Conservation (phyloP, 2,113 vertebrate species). For the Scortum barcoo region DNA sequence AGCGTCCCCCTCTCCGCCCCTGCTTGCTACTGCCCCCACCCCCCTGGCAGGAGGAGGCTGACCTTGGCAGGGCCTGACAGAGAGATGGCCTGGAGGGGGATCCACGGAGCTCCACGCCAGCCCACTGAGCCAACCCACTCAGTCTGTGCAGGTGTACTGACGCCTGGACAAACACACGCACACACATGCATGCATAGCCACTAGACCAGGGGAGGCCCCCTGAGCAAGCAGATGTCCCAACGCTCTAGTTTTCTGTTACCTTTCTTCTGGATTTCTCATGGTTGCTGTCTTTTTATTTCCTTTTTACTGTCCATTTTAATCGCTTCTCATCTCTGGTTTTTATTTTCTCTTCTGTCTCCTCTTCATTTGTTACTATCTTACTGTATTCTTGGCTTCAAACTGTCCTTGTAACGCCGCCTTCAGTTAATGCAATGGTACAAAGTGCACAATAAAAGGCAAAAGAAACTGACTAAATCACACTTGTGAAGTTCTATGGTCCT, state of each 20-base stretch:
- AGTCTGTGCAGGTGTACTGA: constrained; percentile 74
- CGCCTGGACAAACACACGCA: constrained; percentile 76
- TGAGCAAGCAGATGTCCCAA: constrained; percentile 79
- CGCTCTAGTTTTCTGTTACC: constrained; percentile 53
- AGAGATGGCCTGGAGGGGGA: constrained; percentile 83
- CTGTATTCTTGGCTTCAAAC: neutral
- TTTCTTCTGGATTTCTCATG: constrained; percentile 49
- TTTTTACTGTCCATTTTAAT: neutral
- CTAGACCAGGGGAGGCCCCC: constrained; percentile 67
- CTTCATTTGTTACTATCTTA: neutral
- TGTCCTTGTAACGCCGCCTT: neutral
- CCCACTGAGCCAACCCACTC: constrained; percentile 76
- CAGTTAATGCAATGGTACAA: neutral
- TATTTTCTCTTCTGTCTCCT: neutral
- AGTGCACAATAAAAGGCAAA: neutral
- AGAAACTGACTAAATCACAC: neutral
- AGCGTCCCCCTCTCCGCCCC: constrained; percentile 52
- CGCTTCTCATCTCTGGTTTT: neutral
- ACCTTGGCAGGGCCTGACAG: constrained; percentile 84
- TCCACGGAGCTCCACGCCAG: constrained; percentile 76
- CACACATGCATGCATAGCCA: constrained; percentile 56
- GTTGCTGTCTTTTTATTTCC: constrained; percentile 4
- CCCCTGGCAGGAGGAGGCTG: constrained; percentile 75
- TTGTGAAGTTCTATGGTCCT: neutral
- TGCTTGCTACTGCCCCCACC: constrained; percentile 24